Evolutionary conservation across 2,113 vertebrate species (phyloP), one percentile per base, ranked within the genome.

Genomic region (Plestiodon gilberti): DNA sequence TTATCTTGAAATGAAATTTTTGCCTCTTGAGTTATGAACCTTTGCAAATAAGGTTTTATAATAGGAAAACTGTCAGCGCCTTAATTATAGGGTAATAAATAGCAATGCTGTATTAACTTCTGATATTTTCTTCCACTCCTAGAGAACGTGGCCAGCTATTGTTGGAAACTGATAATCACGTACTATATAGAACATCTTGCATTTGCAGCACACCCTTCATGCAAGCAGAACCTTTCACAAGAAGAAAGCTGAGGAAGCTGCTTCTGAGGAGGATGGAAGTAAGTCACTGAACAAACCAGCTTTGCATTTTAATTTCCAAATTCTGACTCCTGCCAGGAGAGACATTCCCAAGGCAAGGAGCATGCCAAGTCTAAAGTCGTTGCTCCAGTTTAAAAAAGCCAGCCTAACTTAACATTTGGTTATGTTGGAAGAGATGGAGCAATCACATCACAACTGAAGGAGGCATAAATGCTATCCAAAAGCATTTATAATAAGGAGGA

Each of bases 61-160:
- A 96, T 93, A 95, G 93, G 95, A 97, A 94, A 93, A 84, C 92
- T 95, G 95, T 95, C 94, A 96, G 95, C 87, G 93, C 92, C 93
- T 96, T 96, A 96, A 96, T 97, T 96, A 95, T 83, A 94, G 95
- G 95, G 96, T 95, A 95, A 96, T 96, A 96, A 96, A 96, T 96
- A 97, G 96, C 95, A 83, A 73, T 88, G 91, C 95, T 87, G 93
- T 95, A 86, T 96, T 96, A 96, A 96, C 95, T 96, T 92, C 93
- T 59, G 95, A 88, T 96, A 94, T 91, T 95, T 95, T 94, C 92
- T 94, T 91, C 88, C 88, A 61, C 93, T 90, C 93, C 87, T 87
- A 28, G 57, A 89, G 70, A 92, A 92, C 35, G 74, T 88, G 67
- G 92, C 84, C 95, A 95, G 96, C 96, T 97, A 96, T 89, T 95